Conservation (phyloP, 2,113 vertebrate species). For the Holacanthus passer region DNA sequence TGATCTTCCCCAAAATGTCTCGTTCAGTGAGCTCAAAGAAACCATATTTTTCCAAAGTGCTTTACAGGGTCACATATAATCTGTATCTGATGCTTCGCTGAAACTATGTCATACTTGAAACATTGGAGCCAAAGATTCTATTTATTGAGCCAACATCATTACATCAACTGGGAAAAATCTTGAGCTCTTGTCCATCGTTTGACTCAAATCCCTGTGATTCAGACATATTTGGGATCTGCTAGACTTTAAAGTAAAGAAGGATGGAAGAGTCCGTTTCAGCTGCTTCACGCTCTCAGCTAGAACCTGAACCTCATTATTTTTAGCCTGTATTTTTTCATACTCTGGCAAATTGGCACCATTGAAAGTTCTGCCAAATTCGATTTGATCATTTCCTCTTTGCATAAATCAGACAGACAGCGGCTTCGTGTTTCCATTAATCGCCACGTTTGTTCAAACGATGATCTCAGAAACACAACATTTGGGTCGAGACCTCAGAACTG, state of each 20-base stretch:
- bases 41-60: not conserved
- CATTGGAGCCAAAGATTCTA: not conserved
- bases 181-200: not conserved
- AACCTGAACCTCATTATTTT: no score
- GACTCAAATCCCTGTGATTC: no score
- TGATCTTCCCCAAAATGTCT: not conserved
- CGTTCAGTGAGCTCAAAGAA: not conserved
- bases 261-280: no score
- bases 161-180: not conserved
- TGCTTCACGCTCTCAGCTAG: no score
- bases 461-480: constrained; percentile 4
- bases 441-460: not conserved
- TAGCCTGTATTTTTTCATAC: no score
- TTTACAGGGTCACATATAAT: not conserved
- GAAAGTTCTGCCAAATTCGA: no score
- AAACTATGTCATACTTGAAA: not conserved
- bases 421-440: no score
- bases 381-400: no score
- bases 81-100: not conserved
- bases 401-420: no score
- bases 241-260: no score
- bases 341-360: no score
- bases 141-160: not conserved
- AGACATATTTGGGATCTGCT: no score
- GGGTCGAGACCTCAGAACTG: not conserved